These are phyloP conservation scores for Lordiphosa stackelbergi DNA, from an alignment of 1,140 invertebrate species.

Conservation along the genomic window DNA sequence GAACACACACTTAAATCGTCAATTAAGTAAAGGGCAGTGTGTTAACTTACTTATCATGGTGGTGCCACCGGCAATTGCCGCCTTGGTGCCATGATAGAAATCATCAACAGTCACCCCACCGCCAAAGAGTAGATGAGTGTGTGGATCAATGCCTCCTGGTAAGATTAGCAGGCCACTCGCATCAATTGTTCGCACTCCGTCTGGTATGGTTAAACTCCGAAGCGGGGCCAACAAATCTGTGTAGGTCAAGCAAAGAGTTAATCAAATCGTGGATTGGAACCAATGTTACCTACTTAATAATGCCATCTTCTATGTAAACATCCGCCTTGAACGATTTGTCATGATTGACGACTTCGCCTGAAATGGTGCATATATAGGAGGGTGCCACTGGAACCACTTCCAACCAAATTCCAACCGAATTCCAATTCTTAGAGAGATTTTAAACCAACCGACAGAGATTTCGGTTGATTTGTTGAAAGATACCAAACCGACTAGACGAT, in stretches of 20 bases:
- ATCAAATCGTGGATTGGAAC: not conserved
- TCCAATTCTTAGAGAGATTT: no score
- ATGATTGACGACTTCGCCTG: slow-evolving; percentile 93
- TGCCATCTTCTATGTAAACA: slow-evolving; percentile 78
- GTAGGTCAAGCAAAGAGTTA: not conserved
- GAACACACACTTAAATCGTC: slow-evolving; percentile 5
- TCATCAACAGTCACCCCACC: slow-evolving; percentile 89
- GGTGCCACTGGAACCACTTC: no score
- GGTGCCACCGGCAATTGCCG: slow-evolving; percentile 93
- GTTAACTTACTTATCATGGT: slow-evolving; percentile 87
- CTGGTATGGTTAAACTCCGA: slow-evolving; percentile 86
- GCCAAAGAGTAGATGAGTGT: slow-evolving; percentile 93
- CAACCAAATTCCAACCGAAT: no score
- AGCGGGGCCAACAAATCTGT: slow-evolving; percentile 76
- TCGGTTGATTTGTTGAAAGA: no score
- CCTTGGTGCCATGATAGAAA: slow-evolving; percentile 93
- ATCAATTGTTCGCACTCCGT: slow-evolving; percentile 87
- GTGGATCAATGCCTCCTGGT: slow-evolving; percentile 93
- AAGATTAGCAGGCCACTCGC: slow-evolving; percentile 89
- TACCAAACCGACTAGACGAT: no score
- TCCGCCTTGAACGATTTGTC: slow-evolving; percentile 92
- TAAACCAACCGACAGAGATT: no score
- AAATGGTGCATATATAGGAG: not conserved
- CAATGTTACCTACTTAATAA: slow-evolving; percentile 61
- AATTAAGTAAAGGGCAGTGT: not conserved